Conservation (phyloP, 2,888 invertebrate species). For the Ornithoptera alexandrae region DNA sequence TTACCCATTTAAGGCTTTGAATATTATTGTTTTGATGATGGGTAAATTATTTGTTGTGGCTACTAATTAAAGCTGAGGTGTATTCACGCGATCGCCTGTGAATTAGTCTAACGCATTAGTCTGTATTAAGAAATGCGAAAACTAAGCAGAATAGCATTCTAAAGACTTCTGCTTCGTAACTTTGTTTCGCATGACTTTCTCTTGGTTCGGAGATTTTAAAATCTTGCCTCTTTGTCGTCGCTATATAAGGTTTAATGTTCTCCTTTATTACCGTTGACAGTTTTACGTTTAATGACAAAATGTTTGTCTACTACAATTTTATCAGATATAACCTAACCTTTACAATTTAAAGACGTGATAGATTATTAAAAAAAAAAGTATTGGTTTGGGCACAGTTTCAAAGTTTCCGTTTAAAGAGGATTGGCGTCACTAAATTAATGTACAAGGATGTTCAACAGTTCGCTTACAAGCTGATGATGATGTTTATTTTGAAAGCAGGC, state of each 20-base stretch:
- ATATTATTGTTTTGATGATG: too few species aligned
- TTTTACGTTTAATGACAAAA: not conserved
- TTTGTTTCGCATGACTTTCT: constrained; percentile 71
- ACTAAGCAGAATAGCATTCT: constrained; percentile 74
- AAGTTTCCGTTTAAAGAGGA: too few species aligned
- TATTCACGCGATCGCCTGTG: constrained; percentile 43
- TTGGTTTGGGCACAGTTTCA: too few species aligned
- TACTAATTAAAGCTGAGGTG: too few species aligned
- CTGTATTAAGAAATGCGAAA: constrained; percentile 79
- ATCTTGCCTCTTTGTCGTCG: constrained; percentile 42
- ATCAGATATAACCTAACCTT: not conserved
- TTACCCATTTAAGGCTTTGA: too few species aligned
- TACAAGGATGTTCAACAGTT: too few species aligned
- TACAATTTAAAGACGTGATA: not conserved
- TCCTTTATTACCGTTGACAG: constrained; percentile 45
- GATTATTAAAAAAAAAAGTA: too few species aligned
- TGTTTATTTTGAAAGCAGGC: too few species aligned
- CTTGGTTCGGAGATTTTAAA: constrained; percentile 62
- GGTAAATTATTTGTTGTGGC: too few species aligned
- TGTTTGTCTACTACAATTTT: not conserved
- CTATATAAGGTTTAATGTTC: constrained; percentile 55
- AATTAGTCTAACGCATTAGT: constrained; percentile 50
- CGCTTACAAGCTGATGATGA: too few species aligned
- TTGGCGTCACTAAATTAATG: too few species aligned
- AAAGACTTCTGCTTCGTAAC: constrained; percentile 72